Evolutionary conservation across 2,113 vertebrate species (phyloP).

Genomic region (Bucco capensis): DNA sequence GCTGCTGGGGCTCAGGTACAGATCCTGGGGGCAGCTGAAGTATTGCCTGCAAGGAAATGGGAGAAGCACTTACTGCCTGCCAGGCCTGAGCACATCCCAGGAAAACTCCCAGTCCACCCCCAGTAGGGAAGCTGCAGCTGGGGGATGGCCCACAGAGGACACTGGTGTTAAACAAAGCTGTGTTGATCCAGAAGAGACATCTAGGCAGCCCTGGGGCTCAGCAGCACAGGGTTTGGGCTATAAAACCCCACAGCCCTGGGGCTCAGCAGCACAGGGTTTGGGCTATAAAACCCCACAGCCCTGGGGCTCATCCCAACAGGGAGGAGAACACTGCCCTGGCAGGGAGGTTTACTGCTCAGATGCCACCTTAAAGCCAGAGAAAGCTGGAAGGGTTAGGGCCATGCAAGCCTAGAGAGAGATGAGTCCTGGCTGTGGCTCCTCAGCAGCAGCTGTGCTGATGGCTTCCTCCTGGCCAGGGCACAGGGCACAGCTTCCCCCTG

Average conservation of each 20-base stretch:
- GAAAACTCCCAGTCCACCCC: no score
- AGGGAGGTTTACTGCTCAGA: not conserved
- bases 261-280: no score
- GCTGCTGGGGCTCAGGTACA: slow-evolving; percentile 45
- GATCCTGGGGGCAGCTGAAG: slow-evolving; percentile 42
- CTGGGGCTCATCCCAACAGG: no score
- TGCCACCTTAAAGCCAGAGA: not conserved
- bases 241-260: no score
- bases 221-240: no score
- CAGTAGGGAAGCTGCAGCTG: not conserved
- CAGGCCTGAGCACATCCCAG: not conserved
- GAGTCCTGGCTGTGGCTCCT: not conserved
- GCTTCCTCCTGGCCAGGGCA: not conserved
- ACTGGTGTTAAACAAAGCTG: not conserved
- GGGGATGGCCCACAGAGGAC: not conserved
- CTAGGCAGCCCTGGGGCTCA: no score
- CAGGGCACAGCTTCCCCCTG: not conserved
- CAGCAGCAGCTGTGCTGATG: not conserved
- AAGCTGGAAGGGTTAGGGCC: accelerated
- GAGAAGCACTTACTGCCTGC: not conserved
- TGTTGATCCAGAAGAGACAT: no score
- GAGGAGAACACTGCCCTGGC: not conserved
- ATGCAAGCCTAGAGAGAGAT: not conserved
- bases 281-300: not conserved
- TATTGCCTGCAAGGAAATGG: slow-evolving; percentile 62